Base-by-base conservation (phyloP, 2,888 invertebrate genomes). In the Cryptocheilus praepositus region DNA sequence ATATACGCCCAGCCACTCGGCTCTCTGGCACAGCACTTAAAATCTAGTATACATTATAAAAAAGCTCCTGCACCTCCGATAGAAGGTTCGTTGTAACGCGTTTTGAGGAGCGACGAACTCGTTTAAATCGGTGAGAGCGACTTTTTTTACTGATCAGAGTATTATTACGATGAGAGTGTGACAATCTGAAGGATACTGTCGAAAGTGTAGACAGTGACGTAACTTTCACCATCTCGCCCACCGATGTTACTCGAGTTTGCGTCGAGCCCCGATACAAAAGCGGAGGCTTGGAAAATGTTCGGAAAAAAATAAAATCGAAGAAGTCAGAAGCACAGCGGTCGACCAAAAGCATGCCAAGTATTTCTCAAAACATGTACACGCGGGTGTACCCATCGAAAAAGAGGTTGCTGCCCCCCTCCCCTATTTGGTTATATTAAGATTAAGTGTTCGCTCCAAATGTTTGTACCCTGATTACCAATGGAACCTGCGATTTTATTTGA, bases 21-120 rank as follows among this genome's bases (percentile, higher is more conserved):
- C 62, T 73, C 84, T 36, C 36, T 85, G 83, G 82, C 85, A 83
- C 83, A 85, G 81, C 83, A 81, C 85, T 83, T 83, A 83, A 76
- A 82, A 80, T 73, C 80, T 86, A 87, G 61, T 53, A 78, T 83
- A 83, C 83, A 36, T 36, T 36, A 84, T 58, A 85, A 85, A 83
- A 85, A 84, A 74, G 64, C 64, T 69, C 69, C 71, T 51, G 64
- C 64, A 60, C 64, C 61, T 66, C 61, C 66, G 58, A 60, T 7
- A 52, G 45, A 64, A 66, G 67, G 64, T 71, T 75, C 67, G 74
- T 74, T 70, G 71, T 74, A 56, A 64, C 54, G 60, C 68, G 55
- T 52, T 49, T 43, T 54, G 55, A 52, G 43, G 43, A 28, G 25
- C 49, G 28, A 51, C 57, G 52, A 22, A 36, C 16, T 16, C 36